Percentiles rank a stretch among this genome's conserved stretches.
phyloP scores from a whole-genome alignment of 2,888 invertebrate genomes.

The Tridacna crocea region DNA sequence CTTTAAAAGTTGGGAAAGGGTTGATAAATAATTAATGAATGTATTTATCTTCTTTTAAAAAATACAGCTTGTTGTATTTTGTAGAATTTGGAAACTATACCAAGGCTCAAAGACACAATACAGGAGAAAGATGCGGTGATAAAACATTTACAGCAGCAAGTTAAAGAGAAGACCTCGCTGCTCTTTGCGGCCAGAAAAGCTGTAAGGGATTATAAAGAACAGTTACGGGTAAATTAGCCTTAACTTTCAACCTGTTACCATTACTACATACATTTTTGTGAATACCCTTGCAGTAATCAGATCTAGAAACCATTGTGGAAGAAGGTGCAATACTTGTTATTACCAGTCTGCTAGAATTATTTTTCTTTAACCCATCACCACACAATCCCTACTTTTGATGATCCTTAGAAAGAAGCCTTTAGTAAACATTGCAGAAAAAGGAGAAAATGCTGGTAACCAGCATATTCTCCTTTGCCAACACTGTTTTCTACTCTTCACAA shows the following conservation, averaged over 20 bases:
- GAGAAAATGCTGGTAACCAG: no score
- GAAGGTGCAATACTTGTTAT: neutral
- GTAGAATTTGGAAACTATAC: slow-evolving; percentile 76
- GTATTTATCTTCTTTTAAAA: neutral
- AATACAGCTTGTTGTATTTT: neutral
- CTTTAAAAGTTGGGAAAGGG: neutral
- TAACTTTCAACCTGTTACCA: neutral
- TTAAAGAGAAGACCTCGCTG: slow-evolving; percentile 71
- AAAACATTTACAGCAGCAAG: slow-evolving; percentile 62
- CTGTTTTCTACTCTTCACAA: no score
- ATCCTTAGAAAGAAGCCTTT: no score
- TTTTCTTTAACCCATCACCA: no score
- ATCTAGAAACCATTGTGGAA: neutral
- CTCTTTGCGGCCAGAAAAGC: slow-evolving; percentile 72
- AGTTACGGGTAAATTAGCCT: slow-evolving; percentile 65
- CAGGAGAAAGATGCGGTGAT: slow-evolving; percentile 66
- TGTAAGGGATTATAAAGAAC: slow-evolving; percentile 74
- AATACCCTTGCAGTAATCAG: neutral
- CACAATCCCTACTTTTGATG: no score
- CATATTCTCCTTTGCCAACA: no score
- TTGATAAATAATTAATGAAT: neutral
- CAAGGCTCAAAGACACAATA: slow-evolving; percentile 71
- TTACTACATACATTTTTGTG: neutral
- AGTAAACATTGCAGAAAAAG: no score
- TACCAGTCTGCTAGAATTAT: no score